Base-by-base conservation (phyloP, 2,797 vertebrate species). In the Danio aesculapii region DNA sequence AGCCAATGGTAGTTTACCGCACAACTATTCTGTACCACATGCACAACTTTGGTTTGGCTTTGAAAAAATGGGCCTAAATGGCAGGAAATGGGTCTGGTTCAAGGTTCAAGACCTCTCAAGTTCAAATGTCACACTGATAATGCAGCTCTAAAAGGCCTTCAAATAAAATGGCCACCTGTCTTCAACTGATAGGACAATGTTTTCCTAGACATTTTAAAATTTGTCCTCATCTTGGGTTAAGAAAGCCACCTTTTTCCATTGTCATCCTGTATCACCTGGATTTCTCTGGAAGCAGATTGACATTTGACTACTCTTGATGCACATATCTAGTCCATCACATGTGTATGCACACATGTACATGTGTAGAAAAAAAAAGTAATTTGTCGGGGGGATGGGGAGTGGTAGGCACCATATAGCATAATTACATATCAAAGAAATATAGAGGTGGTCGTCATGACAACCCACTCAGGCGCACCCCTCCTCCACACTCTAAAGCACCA, bases 361-460 rank as follows among this genome's bases (percentile, higher is more conserved):
- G 68, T 77, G 9, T 43, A 44, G 90, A 90, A 8, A 49, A 49
- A 89, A 90, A 88, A 88, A 91, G 89, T 90, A 83, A 87, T 89
- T 91, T 90, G 75, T 39, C 10, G 46, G 75, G 83, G 71, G 63
- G 77, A 75, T 13, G 55, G 58, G 17, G 5, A 50, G 67, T 14
- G 75, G 30, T 83, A 77, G 64, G 70, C 83, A 84, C 82, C 64
- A 87, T 88, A 92, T 92, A 90, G 90, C 90, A 93, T 94, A 93
- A 93, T 93, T 91, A 90, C 92, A 92, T 92, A 93, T 93, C 92
- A 81, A 78, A 84, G 76, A 92, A 89, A 92, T 91, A 89, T 85
- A 79, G 87, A 90, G 90, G 88, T 87, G 88, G 93, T 94, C 90
- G 91, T 92, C 93, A 93, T 93, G 88, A 91, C 90, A 92, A 93